Percentiles rank a stretch among this genome's conserved stretches.
Conservation (phyloP, 2,888 invertebrate species). For the Osmoderma eremita region DNA sequence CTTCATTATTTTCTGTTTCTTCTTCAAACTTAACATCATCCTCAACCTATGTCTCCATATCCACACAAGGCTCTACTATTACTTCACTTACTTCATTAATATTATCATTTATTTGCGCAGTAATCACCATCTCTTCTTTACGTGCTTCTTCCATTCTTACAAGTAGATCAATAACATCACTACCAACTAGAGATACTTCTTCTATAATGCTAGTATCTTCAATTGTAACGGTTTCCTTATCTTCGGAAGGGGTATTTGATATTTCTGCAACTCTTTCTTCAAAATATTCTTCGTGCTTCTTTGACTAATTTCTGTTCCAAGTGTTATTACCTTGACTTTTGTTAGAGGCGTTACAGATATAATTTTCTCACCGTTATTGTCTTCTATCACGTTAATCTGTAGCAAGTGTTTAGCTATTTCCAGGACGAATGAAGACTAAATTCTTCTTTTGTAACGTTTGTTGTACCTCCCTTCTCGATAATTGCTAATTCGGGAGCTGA, state of each 20-base stretch:
- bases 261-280: not conserved
- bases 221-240: too few species aligned
- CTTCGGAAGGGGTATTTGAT: too few species aligned
- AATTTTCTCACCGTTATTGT: conserved; percentile 45
- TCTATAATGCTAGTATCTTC: too few species aligned
- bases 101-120: not conserved
- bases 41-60: too few species aligned
- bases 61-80: not conserved
- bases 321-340: conserved; percentile 31
- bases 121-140: not conserved
- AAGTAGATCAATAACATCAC: not conserved
- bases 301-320: not conserved
- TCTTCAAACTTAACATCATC: conserved; percentile 12
- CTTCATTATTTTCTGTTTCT: not conserved
- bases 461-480: conserved; percentile 6
- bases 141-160: conserved; percentile 5
- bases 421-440: conserved; percentile 33
- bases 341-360: conserved; percentile 44
- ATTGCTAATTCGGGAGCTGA: not conserved
- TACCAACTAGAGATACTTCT: not conserved
- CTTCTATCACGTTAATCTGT: conserved; percentile 46
- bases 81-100: conserved; percentile 16
- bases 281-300: not conserved
- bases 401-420: conserved; percentile 48
- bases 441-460: not conserved